Percentiles rank a stretch among this genome's conserved stretches.
Conservation (phyloP, 2,888 invertebrate species). For the Cataglyphis rosenhaueri region DNA sequence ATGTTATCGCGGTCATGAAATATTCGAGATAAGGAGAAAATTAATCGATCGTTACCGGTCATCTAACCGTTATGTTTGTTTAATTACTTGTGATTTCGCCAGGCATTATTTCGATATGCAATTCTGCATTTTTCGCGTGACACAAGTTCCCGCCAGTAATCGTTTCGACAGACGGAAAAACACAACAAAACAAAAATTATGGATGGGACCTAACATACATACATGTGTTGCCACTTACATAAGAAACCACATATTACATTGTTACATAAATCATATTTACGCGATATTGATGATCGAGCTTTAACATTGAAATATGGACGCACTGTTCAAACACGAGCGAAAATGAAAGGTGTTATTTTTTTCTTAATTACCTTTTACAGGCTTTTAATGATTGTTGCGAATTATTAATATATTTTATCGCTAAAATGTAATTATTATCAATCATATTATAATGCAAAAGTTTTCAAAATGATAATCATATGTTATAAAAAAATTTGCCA, state of each 20-base stretch:
- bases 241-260: conserved; percentile 13
- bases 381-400: not conserved
- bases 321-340: not conserved
- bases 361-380: not conserved
- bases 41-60: not conserved
- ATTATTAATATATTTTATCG: not conserved
- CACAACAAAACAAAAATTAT: conserved; percentile 25
- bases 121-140: not conserved
- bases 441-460: not conserved
- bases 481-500: not conserved
- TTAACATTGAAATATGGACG: conserved; percentile 12
- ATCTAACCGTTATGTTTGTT: not conserved
- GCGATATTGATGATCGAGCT: not conserved
- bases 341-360: not conserved
- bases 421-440: not conserved
- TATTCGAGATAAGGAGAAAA: conserved; percentile 16
- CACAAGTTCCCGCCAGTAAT: not conserved
- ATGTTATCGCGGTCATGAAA: conserved; percentile 12
- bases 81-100: conserved; percentile 7
- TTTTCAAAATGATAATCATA: not conserved
- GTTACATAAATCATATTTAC: conserved; percentile 43
- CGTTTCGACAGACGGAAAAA: conserved; percentile 23
- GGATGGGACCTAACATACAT: not conserved
- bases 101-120: not conserved
- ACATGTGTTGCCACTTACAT: conserved; percentile 13